Evolutionary conservation across 2,797 vertebrate species (phyloP).

Genomic region (Parambassis ranga): DNA sequence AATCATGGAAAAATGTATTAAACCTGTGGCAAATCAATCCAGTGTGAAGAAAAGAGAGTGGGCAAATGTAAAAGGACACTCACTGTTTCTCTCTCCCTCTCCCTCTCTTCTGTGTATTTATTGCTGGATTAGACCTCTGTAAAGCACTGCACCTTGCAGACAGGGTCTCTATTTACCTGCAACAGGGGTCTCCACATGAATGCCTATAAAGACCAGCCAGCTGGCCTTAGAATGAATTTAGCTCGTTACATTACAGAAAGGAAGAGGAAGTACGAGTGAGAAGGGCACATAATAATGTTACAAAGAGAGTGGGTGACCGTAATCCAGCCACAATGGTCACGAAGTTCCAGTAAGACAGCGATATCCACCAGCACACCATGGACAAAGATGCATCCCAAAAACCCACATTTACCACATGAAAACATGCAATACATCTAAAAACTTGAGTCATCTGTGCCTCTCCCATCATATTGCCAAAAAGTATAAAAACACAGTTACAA

Average conservation of each 20-base stretch:
- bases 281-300: neutral
- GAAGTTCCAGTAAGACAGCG: slow-evolving; percentile 51
- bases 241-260: slow-evolving; percentile 53
- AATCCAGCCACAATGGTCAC: slow-evolving; percentile 19
- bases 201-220: slow-evolving; percentile 71
- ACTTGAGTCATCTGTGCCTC: slow-evolving; percentile 31
- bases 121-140: slow-evolving; percentile 73
- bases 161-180: slow-evolving; percentile 61
- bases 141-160: slow-evolving; percentile 69
- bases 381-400: too few relatives aligned
- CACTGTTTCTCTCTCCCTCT: slow-evolving; percentile 40
- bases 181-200: slow-evolving; percentile 59
- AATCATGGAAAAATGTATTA: slow-evolving; percentile 50
- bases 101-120: slow-evolving; percentile 53
- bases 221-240: slow-evolving; percentile 61
- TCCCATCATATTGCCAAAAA: slow-evolving; percentile 15
- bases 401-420: slow-evolving; percentile 59
- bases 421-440: slow-evolving; percentile 35
- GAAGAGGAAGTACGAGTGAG: slow-evolving; percentile 9
- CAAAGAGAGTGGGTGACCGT: slow-evolving; percentile 4
- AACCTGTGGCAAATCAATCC: slow-evolving; percentile 53
- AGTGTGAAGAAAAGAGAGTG: slow-evolving; percentile 40
- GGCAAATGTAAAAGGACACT: slow-evolving; percentile 45
- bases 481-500: neutral
- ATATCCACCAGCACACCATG: slow-evolving; percentile 28